phyloP scores from a whole-genome alignment of 2,113 vertebrate species.

The Tupaia tana region DNA sequence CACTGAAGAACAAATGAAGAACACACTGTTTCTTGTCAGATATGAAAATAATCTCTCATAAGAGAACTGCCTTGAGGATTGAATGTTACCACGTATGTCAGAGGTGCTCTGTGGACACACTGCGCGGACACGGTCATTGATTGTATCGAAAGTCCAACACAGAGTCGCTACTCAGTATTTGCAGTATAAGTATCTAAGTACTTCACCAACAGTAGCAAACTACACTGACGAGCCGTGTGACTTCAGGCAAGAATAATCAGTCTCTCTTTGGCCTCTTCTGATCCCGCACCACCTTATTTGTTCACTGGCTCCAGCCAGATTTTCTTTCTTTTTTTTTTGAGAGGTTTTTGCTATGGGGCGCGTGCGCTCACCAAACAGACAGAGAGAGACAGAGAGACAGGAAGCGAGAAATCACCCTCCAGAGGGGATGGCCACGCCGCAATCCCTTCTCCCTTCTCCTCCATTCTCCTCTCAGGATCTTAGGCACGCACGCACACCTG shows the following conservation, averaged over 20 bases:
- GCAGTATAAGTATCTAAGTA: neutral
- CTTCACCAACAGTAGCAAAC: neutral
- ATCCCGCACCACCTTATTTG: neutral
- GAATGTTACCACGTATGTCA: neutral
- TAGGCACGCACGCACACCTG: too few relatives aligned
- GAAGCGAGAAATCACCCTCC: too few relatives aligned
- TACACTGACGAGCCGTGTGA: neutral
- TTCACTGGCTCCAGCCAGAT: neutral
- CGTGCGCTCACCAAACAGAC: too few relatives aligned
- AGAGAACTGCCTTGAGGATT: neutral
- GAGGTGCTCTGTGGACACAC: neutral
- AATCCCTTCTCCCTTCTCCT: too few relatives aligned
- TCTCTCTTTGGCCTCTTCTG: neutral
- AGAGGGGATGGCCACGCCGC: too few relatives aligned
- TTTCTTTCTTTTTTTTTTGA: too few relatives aligned
- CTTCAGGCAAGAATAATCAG: constrained; percentile 2
- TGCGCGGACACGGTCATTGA: neutral
- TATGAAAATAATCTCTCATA: neutral
- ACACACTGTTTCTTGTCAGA: neutral
- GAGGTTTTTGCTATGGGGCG: too few relatives aligned
- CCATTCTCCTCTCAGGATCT: too few relatives aligned
- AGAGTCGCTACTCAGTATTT: neutral
- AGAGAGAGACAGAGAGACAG: too few relatives aligned
- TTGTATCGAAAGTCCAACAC: neutral
- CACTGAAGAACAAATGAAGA: neutral